Base-by-base conservation (phyloP, 2,113 vertebrate species). In the Brachypteracias leptosomus region DNA sequence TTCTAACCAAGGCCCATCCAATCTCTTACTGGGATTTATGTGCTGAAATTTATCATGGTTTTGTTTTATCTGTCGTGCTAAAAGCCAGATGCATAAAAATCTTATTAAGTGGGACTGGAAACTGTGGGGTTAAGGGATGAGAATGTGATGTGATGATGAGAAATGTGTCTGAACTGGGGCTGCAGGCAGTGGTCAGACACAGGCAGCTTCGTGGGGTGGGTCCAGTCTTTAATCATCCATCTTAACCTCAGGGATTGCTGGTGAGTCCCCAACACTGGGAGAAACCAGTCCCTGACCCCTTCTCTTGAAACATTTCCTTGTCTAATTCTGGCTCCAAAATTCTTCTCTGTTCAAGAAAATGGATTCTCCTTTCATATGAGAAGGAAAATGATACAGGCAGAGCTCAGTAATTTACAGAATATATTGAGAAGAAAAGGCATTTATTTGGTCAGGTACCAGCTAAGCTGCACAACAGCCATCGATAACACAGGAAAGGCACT, bases 151-250 rank as follows among this genome's bases (percentile, higher is more conserved):
- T 42, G 54, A 40, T 5, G 44, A 36, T 57, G 52, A 68, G 62
- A 26, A 81, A 72, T 16, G 24, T 46, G 38, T 44, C 65, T 59
- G 65, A 61, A 35, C 4, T 1, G 5, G 36, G n/a, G 15, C 20
- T 58, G 72, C 49, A 47, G 68, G 42, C 42, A 47, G 67, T 5
- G 47, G 71, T 46, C 73, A 77, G 83, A 31, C 29, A 22, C 17
- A 0, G 7, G 16, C 54, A 79, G 44, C 21, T 29, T 58, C 4
- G 0, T 1, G 3, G 29, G 13, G 5, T 46, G 36, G n/a, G 55
- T 46, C 38, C n/a, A 19, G n/a, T 8, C 59, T 55, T 88, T 33
- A n/a, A 76, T 89, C 40, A 76, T 25, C 20, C 0, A 0, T 3
- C 3, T 75, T 19, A 85, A 44, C 7, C 4, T 16, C 74, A n/a